Conservation (phyloP, 2,113 vertebrate genomes). For the Camelus bactrianus region DNA sequence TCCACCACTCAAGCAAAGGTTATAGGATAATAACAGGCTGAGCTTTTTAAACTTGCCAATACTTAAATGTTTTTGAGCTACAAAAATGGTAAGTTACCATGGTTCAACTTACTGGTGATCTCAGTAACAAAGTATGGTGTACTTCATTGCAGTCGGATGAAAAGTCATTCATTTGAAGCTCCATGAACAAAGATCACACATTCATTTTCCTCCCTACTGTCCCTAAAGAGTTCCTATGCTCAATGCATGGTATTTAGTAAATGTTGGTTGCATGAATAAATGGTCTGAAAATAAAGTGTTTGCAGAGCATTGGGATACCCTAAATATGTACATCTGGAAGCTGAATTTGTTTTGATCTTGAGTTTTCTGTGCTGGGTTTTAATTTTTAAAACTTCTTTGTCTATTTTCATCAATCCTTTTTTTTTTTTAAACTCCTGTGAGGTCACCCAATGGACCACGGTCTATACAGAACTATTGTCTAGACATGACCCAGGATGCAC, state of each 20-base stretch:
- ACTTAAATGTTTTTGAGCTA: slow-evolving; percentile 1
- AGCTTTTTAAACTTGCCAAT: slow-evolving; percentile 16
- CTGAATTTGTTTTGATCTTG: neutral
- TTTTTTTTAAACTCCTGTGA: neutral
- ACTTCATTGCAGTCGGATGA: neutral
- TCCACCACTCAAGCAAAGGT: neutral
- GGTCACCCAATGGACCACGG: neutral
- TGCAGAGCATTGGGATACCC: neutral
- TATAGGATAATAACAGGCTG: neutral
- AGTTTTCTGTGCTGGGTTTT: neutral
- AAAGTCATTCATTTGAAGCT: neutral
- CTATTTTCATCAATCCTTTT: slow-evolving; percentile 4
- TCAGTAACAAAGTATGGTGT: neutral
- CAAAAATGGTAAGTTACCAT: neutral
- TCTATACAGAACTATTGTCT: neutral
- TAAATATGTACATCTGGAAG: neutral
- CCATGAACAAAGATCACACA: neutral
- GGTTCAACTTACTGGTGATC: neutral
- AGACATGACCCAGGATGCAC: slow-evolving; percentile 30
- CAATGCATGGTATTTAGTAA: neutral
- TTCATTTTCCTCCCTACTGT: neutral
- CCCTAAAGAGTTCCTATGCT: neutral
- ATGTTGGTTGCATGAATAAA: neutral
- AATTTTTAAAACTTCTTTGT: neutral
- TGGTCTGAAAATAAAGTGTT: neutral